A percentile compares a stretch with the other conserved stretches of the same genome.
These are phyloP conservation scores for Sinohyriopsis cumingii DNA, from an alignment of 2,888 invertebrate species.

Conservation along the genomic window DNA sequence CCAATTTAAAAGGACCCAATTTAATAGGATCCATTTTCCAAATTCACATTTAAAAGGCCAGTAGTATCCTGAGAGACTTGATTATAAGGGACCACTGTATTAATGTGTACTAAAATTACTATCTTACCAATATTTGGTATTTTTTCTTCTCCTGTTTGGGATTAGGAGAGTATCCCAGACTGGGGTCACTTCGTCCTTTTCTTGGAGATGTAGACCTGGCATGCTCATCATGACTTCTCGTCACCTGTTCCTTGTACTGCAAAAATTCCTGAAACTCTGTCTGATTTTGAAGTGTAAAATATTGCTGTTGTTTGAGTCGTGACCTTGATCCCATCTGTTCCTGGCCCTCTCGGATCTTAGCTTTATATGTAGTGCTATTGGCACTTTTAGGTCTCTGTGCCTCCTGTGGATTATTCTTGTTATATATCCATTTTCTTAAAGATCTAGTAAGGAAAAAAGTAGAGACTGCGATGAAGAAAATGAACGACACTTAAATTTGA, in stretches of 20 bases:
- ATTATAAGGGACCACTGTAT: no score
- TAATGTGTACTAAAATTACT: neutral
- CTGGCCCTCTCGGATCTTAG: neutral
- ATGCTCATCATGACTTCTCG: conserved; percentile 15
- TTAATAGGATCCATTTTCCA: no score
- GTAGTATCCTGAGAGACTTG: no score
- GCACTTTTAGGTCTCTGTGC: conserved; percentile 6
- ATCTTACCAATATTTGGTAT: conserved; percentile 43
- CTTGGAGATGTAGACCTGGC: conserved; percentile 27
- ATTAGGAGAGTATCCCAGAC: conserved; percentile 30
- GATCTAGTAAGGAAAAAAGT: conserved; percentile 24
- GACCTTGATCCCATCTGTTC: conserved; percentile 43
- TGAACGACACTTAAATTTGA: no score
- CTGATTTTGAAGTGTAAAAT: conserved; percentile 52
- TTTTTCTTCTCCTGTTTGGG: conserved; percentile 35
- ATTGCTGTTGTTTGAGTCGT: conserved; percentile 49
- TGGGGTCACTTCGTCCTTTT: conserved; percentile 12
- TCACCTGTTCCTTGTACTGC: conserved; percentile 38
- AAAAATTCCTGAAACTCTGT: conserved; percentile 53
- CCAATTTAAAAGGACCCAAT: no score
- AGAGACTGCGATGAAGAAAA: no score
- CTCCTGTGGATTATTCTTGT: conserved; percentile 14
- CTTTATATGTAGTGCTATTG: neutral
- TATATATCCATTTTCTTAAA: conserved; percentile 46
- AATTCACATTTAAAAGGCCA: no score